Percentiles rank a stretch among this genome's conserved stretches.
Evolutionary conservation across 2,113 vertebrate genomes (phyloP).

Genomic region (Ardeotis arabs): DNA sequence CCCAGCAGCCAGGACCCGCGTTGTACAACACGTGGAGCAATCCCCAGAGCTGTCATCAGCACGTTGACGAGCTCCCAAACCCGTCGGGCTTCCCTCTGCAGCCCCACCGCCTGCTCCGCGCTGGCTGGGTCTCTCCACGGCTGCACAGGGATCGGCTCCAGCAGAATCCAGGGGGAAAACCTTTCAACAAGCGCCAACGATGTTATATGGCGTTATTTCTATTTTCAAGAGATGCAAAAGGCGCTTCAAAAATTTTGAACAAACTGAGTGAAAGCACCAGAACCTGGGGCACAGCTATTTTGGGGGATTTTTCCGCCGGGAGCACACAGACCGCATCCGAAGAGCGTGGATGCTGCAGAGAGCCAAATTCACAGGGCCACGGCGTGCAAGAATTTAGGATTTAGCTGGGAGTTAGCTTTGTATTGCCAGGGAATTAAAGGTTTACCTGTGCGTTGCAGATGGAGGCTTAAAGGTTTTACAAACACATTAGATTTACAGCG

Average conservation of each 20-base stretch:
- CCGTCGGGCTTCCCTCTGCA: not conserved
- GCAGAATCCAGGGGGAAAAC: not conserved
- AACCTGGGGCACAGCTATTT: not conserved
- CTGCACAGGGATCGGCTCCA: not conserved
- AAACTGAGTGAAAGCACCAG: not conserved
- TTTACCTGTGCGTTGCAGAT: not conserved
- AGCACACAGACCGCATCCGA: not conserved
- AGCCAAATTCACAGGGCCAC: rapidly evolving
- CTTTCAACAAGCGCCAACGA: not conserved
- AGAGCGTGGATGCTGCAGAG: rapidly evolving
- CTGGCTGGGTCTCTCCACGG: not conserved
- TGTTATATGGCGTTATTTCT: not conserved
- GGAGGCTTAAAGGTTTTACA: slow-evolving; percentile 26
- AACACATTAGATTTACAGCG: slow-evolving; percentile 12
- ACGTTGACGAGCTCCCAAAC: slow-evolving; percentile 5
- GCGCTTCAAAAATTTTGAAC: not conserved
- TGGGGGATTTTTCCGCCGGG: not conserved
- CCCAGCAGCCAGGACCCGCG: slow-evolving; percentile 22
- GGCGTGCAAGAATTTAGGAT: not conserved
- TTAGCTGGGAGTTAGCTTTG: slow-evolving; percentile 22
- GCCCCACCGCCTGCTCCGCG: not conserved
- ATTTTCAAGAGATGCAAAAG: not conserved
- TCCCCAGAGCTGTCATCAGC: slow-evolving; percentile 10
- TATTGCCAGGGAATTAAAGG: slow-evolving; percentile 54
- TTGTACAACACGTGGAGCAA: slow-evolving; percentile 37